These are phyloP conservation scores for Carollia perspicillata DNA, from an alignment of 2,113 vertebrate species.

Conservation along the genomic window DNA sequence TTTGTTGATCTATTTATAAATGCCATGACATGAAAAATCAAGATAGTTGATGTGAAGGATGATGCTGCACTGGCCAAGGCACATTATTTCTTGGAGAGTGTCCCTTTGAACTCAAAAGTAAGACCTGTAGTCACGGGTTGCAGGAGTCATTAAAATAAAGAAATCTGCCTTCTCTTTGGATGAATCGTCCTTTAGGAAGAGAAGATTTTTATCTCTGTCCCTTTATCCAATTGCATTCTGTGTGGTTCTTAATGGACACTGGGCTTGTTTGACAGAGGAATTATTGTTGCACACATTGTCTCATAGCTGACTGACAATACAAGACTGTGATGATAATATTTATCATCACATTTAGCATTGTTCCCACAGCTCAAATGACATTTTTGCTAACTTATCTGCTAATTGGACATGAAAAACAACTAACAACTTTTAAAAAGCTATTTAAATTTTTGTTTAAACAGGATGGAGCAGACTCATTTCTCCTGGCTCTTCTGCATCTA, in stretches of 20 bases:
- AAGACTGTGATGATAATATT: not conserved
- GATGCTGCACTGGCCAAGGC: not conserved
- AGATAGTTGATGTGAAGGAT: not conserved
- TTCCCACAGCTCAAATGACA: not conserved
- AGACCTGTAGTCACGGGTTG: not conserved
- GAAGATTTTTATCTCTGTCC: not conserved
- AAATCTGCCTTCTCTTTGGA: not conserved
- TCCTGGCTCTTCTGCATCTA: not conserved
- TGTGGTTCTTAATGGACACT: not conserved
- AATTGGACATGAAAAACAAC: not conserved
- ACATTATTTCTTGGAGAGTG: fast-evolving
- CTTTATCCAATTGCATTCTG: not conserved
- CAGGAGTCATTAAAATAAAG: fast-evolving
- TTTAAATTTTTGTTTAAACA: not conserved
- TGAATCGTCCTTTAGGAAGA: not conserved
- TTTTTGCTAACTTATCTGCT: not conserved
- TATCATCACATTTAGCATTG: not conserved
- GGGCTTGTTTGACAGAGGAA: not conserved
- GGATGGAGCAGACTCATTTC: not conserved
- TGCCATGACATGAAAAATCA: not conserved
- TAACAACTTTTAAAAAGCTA: not conserved
- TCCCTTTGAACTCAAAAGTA: not conserved
- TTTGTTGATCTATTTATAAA: too few species aligned
- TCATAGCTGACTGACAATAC: not conserved
- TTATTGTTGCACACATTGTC: not conserved